Evolutionary conservation across 2,797 vertebrate genomes (phyloP).

Genomic region (Anabas testudineus): DNA sequence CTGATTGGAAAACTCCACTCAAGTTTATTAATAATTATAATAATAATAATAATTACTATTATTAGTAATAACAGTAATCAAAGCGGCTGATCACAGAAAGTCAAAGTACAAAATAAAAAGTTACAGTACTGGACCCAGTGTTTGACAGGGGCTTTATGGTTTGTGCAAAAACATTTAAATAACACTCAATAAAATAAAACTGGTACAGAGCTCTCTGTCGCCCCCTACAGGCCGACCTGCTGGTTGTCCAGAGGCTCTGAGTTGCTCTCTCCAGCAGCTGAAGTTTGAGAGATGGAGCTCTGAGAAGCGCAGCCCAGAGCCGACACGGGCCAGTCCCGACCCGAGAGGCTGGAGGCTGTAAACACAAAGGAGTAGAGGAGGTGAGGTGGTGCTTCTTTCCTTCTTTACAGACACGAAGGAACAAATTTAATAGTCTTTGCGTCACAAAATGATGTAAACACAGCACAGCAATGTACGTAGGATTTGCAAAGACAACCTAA

Average conservation of each 20-base stretch:
- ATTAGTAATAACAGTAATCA: neutral
- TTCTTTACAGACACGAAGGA: neutral
- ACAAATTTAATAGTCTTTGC: neutral
- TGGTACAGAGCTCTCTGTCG: neutral
- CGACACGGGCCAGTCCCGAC: slow-evolving; percentile 72
- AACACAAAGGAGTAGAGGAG: neutral
- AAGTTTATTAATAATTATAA: slow-evolving; percentile 9
- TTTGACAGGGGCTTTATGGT: slow-evolving; percentile 4
- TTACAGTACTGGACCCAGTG: neutral
- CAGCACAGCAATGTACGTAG: too few species aligned
- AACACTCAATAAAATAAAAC: neutral
- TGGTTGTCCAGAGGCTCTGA: slow-evolving; percentile 40
- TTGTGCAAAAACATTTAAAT: neutral
- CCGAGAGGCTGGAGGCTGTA: slow-evolving; percentile 66
- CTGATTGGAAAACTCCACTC: neutral
- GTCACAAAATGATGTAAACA: neutral
- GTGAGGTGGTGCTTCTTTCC: neutral
- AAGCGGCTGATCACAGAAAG: slow-evolving; percentile 5
- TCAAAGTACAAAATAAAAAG: neutral
- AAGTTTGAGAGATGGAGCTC: slow-evolving; percentile 45
- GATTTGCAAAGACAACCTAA: too few species aligned
- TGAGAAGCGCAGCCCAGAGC: slow-evolving; percentile 70
- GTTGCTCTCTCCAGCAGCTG: slow-evolving; percentile 38
- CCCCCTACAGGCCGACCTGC: slow-evolving; percentile 55
- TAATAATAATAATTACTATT: neutral